Percentiles rank a stretch among this genome's conserved stretches.
phyloP scores from a whole-genome alignment of 2,113 vertebrate genomes.

The Anhinga anhinga region DNA sequence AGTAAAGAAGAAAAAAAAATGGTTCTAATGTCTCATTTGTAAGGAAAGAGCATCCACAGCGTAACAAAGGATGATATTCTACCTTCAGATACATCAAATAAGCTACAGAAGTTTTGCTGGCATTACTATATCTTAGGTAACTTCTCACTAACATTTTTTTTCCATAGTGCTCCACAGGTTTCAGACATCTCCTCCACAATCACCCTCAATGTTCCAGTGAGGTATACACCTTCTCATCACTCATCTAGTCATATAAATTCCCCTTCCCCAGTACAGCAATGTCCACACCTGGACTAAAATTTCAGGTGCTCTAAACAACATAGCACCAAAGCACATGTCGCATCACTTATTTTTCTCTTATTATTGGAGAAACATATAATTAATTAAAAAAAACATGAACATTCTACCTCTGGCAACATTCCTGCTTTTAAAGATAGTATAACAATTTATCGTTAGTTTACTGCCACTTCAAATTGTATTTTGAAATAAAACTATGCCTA shows the following conservation, averaged over 20 bases:
- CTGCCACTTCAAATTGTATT: not conserved
- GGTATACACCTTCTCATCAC: not conserved
- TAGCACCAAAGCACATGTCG: not conserved
- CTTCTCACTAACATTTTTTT: not conserved
- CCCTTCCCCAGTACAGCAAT: not conserved
- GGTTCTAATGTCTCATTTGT: not conserved
- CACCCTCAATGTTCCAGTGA: not conserved
- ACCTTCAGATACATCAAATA: not conserved
- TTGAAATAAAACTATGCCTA: not conserved
- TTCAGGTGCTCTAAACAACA: not conserved
- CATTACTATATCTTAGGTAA: not conserved
- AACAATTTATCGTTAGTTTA: not conserved
- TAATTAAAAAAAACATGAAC: not conserved
- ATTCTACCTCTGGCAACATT: not conserved
- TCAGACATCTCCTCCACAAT: not conserved
- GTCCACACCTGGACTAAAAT: not conserved
- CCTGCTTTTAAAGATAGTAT: not conserved
- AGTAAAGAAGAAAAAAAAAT: not conserved
- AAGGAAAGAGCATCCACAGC: not conserved
- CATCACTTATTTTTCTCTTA: not conserved
- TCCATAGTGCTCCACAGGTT: not conserved
- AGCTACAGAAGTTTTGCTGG: not conserved
- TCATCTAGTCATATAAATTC: not conserved
- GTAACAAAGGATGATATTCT: not conserved
- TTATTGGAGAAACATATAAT: not conserved